phyloP scores from a whole-genome alignment of 2,113 vertebrate genomes.

The Syngnathus floridae region DNA sequence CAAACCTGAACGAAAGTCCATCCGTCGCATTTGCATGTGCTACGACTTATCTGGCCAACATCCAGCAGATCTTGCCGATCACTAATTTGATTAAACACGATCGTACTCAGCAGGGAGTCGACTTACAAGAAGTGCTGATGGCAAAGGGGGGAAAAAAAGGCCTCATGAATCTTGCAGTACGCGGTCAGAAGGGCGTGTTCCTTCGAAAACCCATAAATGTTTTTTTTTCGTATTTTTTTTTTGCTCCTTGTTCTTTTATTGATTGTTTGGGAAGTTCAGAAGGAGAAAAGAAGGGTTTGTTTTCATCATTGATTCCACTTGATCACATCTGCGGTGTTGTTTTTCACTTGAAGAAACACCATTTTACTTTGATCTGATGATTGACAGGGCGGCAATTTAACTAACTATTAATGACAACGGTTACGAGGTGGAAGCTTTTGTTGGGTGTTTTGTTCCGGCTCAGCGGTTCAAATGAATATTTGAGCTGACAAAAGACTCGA shows the following conservation, averaged over 20 bases:
- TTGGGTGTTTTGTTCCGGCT: background rate
- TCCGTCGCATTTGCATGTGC: slow-evolving; percentile 53
- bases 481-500: background rate
- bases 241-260: background rate
- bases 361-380: background rate
- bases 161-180: slow-evolving; percentile 11
- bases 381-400: background rate
- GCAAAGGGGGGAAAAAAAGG: slow-evolving; percentile 18
- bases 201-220: background rate
- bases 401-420: background rate
- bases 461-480: background rate
- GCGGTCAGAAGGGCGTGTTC: background rate
- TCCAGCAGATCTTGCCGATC: slow-evolving; percentile 54
- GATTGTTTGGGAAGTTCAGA: background rate
- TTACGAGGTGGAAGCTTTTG: background rate
- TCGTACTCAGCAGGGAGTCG: slow-evolving; percentile 44
- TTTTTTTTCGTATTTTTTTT: background rate
- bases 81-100: slow-evolving; percentile 70
- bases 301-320: background rate
- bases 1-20: slow-evolving; percentile 35
- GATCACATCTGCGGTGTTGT: background rate
- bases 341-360: background rate
- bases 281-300: background rate
- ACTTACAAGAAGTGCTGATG: slow-evolving; percentile 35
- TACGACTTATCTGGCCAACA: slow-evolving; percentile 49